phyloP scores from a whole-genome alignment of 2,113 vertebrate species.

The Dissostichus mawsoni region DNA sequence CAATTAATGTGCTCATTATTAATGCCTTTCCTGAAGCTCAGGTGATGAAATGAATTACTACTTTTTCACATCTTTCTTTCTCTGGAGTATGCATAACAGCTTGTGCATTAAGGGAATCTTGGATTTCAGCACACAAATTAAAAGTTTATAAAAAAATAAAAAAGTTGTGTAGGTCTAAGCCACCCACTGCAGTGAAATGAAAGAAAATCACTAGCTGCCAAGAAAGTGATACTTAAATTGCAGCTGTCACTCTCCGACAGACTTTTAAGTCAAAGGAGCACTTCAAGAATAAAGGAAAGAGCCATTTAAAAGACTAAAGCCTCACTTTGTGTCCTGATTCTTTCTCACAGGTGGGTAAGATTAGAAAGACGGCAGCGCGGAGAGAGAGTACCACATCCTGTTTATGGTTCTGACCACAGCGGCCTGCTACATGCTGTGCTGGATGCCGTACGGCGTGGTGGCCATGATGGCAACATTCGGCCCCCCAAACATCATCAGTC shows the following conservation, averaged over 20 bases:
- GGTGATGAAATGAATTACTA: not conserved
- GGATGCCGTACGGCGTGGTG: constrained; percentile 88
- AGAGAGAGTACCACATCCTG: constrained; percentile 87
- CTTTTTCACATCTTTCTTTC: not conserved
- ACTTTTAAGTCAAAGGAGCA: not conserved
- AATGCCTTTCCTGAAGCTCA: not conserved
- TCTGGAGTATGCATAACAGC: not conserved
- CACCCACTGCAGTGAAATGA: not conserved
- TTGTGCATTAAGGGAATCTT: not conserved
- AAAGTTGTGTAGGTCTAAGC: not conserved
- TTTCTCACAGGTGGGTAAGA: constrained; percentile 84
- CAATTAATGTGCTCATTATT: not conserved
- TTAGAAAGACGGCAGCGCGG: constrained; percentile 84
- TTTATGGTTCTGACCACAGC: constrained; percentile 88
- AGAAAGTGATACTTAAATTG: too few relatives aligned
- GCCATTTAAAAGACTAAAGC: too few relatives aligned
- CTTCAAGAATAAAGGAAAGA: not conserved
- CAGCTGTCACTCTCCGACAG: not conserved
- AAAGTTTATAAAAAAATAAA: too few relatives aligned
- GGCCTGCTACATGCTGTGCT: constrained; percentile 87
- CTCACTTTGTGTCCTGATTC: not conserved
- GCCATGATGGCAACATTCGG: constrained; percentile 89
- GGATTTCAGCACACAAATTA: not conserved
- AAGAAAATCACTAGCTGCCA: not conserved
- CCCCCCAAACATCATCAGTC: constrained; percentile 83